Evolutionary conservation across 2,113 vertebrate species (phyloP).

Genomic region (Petromus typicus): DNA sequence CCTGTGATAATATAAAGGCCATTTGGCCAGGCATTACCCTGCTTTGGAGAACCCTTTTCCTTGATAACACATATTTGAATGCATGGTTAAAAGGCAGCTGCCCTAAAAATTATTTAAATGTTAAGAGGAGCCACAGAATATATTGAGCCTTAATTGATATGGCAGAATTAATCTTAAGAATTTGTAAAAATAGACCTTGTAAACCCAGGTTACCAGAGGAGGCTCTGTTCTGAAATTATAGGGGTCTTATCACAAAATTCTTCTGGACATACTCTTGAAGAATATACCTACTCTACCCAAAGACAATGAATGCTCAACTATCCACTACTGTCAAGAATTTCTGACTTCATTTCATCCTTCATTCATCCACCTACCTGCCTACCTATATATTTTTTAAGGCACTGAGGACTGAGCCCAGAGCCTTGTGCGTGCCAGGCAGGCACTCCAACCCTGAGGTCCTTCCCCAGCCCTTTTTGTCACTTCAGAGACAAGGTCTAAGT

Average conservation of each 20-base stretch:
- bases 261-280: not conserved
- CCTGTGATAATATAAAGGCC: not conserved
- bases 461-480: not conserved
- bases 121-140: not conserved
- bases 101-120: not conserved
- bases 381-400: not conserved
- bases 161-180: no score
- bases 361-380: no score
- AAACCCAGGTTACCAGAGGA: not conserved
- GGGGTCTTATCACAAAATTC: no score
- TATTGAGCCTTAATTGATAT: no score
- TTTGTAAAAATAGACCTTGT: not conserved
- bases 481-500: not conserved
- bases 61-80: fast-evolving
- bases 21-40: not conserved
- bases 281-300: not conserved
- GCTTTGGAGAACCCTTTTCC: not conserved
- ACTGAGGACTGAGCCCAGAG: not conserved
- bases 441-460: not conserved
- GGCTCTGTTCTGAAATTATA: not conserved
- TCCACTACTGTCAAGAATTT: fast-evolving
- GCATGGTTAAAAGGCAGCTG: not conserved
- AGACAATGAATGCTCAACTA: no score
- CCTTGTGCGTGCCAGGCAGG: not conserved
- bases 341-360: not conserved